Percentiles rank a stretch among this genome's conserved stretches.
Conservation (phyloP, 2,888 invertebrate genomes). For the Achlya flavicornis region DNA sequence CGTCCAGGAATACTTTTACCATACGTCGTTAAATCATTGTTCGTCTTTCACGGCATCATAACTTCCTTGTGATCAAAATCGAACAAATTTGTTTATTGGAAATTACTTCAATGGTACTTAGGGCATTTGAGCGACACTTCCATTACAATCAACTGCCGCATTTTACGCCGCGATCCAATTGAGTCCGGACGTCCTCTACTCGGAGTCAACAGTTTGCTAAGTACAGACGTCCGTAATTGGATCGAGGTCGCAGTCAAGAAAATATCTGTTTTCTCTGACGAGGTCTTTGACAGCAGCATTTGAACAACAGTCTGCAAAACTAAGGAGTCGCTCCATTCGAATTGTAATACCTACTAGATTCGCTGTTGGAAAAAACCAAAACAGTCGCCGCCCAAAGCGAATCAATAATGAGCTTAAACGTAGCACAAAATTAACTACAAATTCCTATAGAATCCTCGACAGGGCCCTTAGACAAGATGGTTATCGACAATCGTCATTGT, state of each 20-base stretch:
- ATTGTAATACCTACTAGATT: background rate
- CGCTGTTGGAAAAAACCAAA: background rate
- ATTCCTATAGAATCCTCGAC: background rate
- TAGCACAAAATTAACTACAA: background rate
- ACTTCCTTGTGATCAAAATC: background rate
- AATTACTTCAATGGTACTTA: slow-evolving; percentile 5
- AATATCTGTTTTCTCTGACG: background rate
- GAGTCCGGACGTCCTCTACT: slow-evolving; percentile 6
- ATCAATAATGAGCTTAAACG: background rate
- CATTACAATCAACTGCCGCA: background rate
- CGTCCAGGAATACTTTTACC: background rate
- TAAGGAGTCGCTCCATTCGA: background rate
- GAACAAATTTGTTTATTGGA: background rate
- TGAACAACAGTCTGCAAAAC: background rate
- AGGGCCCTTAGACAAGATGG: too few species aligned
- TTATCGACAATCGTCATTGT: too few species aligned
- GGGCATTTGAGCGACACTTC: background rate
- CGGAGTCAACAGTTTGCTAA: background rate
- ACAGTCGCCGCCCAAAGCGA: background rate
- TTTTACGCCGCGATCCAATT: background rate
- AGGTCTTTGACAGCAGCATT: background rate
- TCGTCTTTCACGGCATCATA: background rate
- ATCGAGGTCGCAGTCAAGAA: background rate
- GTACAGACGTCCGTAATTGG: background rate
- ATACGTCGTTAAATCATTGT: background rate